These are phyloP conservation scores for Apotomis betuletana DNA, from an alignment of 2,888 invertebrate genomes.

Conservation along the genomic window DNA sequence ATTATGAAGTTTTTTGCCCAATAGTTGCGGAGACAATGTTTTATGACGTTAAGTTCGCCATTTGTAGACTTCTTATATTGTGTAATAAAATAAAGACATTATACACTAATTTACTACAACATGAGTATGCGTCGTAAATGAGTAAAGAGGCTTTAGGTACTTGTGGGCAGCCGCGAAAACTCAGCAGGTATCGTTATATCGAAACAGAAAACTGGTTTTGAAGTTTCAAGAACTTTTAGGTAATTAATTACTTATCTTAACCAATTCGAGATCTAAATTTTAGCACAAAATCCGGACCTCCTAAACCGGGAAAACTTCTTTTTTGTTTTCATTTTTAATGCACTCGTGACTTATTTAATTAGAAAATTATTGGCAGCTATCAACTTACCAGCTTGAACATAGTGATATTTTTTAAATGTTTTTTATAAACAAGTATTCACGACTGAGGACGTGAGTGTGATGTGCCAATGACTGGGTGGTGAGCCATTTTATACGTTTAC, in stretches of 20 bases:
- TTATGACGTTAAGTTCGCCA: too few species aligned
- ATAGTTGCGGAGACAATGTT: too few species aligned
- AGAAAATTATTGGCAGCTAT: conserved; percentile 14
- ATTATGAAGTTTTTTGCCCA: too few species aligned
- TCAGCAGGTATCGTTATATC: background rate
- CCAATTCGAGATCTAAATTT: background rate
- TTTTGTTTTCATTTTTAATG: conserved; percentile 1
- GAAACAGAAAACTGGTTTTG: background rate
- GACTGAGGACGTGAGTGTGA: conserved; percentile 50
- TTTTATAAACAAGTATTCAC: conserved; percentile 42
- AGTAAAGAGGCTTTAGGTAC: background rate
- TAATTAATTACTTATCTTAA: background rate
- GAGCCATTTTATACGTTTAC: conserved; percentile 61
- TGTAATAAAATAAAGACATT: too few species aligned
- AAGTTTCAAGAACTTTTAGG: background rate
- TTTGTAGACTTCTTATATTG: too few species aligned
- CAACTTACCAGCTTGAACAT: conserved; percentile 79
- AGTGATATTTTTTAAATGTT: conserved; percentile 47
- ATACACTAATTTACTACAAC: too few species aligned
- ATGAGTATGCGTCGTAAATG: too few species aligned
- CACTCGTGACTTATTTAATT: conserved; percentile 12
- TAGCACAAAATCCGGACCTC: background rate
- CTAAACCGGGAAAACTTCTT: background rate
- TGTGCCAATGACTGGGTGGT: conserved; percentile 43
- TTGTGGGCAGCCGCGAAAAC: background rate